These are phyloP conservation scores for Holothuria scabra DNA, from an alignment of 53 echinoderm and acorn worm species.

Conservation along the genomic window DNA sequence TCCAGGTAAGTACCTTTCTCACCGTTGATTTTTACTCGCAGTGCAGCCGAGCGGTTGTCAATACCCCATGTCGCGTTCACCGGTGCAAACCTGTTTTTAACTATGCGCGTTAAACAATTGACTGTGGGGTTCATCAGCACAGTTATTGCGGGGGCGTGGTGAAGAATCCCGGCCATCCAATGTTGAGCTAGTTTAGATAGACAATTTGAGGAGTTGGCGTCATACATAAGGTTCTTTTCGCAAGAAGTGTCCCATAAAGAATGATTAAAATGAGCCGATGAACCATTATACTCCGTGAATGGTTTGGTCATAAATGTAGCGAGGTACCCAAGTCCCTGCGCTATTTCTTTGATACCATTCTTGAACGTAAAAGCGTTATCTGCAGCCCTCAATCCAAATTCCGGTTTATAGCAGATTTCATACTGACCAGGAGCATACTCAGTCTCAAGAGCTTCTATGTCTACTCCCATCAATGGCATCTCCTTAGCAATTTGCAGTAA, in stretches of 20 bases:
- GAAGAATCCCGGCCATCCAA: slow-evolving; percentile 70
- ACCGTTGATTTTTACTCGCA: slow-evolving; percentile 61
- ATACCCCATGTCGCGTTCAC: slow-evolving; percentile 68
- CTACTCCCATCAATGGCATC: slow-evolving; percentile 51
- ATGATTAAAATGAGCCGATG: slow-evolving; percentile 67
- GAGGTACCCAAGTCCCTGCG: too few relatives aligned
- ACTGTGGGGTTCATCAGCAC: slow-evolving; percentile 63
- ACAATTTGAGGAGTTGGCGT: slow-evolving; percentile 35
- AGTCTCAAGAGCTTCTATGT: slow-evolving; percentile 63
- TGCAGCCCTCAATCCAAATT: too few relatives aligned
- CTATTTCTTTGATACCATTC: too few relatives aligned
- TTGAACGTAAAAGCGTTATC: too few relatives aligned
- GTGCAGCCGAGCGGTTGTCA: slow-evolving; percentile 61
- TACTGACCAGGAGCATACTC: slow-evolving; percentile 68
- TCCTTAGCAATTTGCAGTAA: slow-evolving; percentile 45
- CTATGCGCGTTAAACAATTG: slow-evolving; percentile 58
- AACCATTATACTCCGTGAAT: slow-evolving; percentile 32
- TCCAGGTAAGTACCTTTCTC: slow-evolving; percentile 70
- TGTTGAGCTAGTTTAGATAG: slow-evolving; percentile 57
- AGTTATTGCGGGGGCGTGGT: slow-evolving; percentile 68
- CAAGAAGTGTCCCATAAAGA: slow-evolving; percentile 72
- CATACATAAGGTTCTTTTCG: slow-evolving; percentile 53
- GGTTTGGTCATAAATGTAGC: too few relatives aligned
- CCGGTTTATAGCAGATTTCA: slow-evolving; percentile 62
- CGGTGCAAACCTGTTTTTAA: slow-evolving; percentile 54